Base-by-base conservation (phyloP, 2,113 vertebrate species). In the Brachyistius frenatus region DNA sequence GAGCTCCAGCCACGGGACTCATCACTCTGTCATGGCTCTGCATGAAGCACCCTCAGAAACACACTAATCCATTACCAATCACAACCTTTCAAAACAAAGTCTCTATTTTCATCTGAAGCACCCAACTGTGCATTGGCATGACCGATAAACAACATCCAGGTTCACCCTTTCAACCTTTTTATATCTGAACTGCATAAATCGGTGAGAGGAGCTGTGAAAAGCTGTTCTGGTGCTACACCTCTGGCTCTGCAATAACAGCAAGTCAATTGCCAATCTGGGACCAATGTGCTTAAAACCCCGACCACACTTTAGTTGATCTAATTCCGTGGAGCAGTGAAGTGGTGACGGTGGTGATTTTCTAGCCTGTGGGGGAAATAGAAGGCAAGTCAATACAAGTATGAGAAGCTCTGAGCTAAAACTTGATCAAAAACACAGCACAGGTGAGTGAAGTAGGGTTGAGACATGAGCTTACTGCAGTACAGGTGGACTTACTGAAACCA, bases 1-100 rank as follows among this genome's bases (percentile, higher is more conserved):
- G 39, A 74, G 39, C 37, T 33, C n/a, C 15, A 67, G 75, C n/a
- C 70, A 63, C 23, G 36, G 32, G 16, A 44, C 15, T 56, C 54
- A 39, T 69, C 50, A 57, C 7, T 44, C 5, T 5, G 23, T 33
- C 57, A 55, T 31, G 41, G 31, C 73, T 66, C 70, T 52, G 8
- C 15, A 16, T 16, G 36, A 78, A 76, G 55, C 52, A 16, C 66
- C 16, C 61, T 62, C 57, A 47, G 4, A 46, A 60, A 66, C 66
- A 57, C 16, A 52, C 30, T 35, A 23, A 60, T 68, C 49, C 37
- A 72, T 52, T 56, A 56, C 44, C 60, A 58, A 70, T 65, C 47
- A 58, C 47, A 55, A 66, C 58, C 63, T 23, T 30, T 72, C 15
- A 65, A 76, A 78, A 49, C 33, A 76, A 56, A 73, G 33, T 35